Evolutionary conservation across 2,113 vertebrate genomes (phyloP).

Genomic region (Casuarius casuarius): DNA sequence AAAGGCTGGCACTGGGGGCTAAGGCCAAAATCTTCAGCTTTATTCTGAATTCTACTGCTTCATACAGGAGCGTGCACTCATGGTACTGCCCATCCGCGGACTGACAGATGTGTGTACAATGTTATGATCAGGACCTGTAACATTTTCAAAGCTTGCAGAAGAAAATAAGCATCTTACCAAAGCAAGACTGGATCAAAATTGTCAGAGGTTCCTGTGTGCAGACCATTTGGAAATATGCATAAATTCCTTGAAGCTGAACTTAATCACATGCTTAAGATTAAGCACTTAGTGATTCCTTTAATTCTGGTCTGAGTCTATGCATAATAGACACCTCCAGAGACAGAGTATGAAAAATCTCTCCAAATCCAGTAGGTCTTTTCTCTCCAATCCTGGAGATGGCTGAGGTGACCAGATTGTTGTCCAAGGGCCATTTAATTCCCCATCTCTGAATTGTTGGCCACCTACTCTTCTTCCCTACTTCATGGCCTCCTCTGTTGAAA

Average conservation of each 20-base stretch:
- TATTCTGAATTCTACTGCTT: neutral
- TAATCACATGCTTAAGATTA: neutral
- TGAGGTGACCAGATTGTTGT: neutral
- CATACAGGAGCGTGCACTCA: neutral
- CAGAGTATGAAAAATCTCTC: neutral
- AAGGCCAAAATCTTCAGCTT: neutral
- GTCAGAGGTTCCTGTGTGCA: neutral
- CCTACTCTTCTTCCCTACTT: neutral
- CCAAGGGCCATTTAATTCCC: neutral
- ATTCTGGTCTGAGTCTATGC: neutral
- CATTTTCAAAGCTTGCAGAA: neutral
- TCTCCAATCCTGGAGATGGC: neutral
- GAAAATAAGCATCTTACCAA: neutral
- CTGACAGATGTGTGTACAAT: neutral
- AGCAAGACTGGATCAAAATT: neutral
- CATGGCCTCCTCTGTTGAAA: neutral
- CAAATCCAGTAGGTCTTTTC: neutral
- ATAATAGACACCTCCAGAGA: neutral
- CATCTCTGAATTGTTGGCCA: neutral
- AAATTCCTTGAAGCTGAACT: neutral
- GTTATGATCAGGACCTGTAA: rapidly evolving
- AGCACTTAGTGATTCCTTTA: neutral
- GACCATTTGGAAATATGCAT: neutral
- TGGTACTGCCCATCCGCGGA: neutral
- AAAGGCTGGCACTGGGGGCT: neutral